Percentiles rank a stretch among this genome's conserved stretches.
Evolutionary conservation across 2,113 vertebrate species (phyloP).

Genomic region (Dermatemys mawii): DNA sequence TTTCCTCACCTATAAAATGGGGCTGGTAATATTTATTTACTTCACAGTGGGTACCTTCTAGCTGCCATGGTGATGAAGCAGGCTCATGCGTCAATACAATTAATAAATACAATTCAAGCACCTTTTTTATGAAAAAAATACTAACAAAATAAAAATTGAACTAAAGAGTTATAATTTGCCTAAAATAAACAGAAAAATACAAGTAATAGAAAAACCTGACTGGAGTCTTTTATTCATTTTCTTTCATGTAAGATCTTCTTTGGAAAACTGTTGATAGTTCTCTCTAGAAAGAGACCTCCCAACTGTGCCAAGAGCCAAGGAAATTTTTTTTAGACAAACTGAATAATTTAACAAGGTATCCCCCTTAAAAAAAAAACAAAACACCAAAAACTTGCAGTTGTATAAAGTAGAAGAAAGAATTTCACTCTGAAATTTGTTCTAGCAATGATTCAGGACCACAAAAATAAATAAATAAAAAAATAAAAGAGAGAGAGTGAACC

Average conservation of each 20-base stretch:
- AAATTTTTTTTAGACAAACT: neutral
- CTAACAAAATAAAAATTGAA: neutral
- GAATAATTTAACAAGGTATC: conserved; percentile 8
- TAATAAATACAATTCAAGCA: conserved; percentile 17
- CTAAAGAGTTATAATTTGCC: neutral
- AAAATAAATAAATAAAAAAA: neutral
- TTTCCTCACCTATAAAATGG: conserved; percentile 69
- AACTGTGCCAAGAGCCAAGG: neutral
- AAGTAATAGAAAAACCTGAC: neutral
- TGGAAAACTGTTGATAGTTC: neutral
- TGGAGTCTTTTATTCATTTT: neutral
- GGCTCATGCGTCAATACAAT: conserved; percentile 41
- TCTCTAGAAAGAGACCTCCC: neutral
- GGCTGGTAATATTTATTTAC: conserved; percentile 72
- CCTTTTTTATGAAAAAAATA: neutral
- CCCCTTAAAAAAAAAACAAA: neutral
- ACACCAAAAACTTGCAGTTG: conserved; percentile 13
- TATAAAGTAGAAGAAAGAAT: neutral
- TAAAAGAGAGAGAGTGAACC: neutral
- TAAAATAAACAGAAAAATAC: conserved; percentile 14
- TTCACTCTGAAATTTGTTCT: neutral
- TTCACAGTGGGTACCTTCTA: conserved; percentile 68
- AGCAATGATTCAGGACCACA: neutral
- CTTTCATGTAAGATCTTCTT: neutral
- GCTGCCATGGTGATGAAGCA: conserved; percentile 56